phyloP scores from a whole-genome alignment of 92 coral and sea anemone genomes.

The Zoanthus sociatus region DNA sequence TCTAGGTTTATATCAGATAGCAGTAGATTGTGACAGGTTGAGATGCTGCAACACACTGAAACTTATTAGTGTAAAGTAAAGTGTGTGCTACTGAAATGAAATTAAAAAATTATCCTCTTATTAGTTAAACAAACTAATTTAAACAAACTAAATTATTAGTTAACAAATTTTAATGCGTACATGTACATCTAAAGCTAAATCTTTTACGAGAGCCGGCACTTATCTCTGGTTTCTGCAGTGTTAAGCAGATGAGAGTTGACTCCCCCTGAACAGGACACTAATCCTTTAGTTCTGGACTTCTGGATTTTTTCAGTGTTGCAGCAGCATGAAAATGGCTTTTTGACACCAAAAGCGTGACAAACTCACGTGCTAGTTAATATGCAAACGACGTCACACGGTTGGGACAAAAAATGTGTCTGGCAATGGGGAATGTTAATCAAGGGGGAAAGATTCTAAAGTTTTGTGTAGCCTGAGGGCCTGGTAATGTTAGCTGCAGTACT shows the following conservation, averaged over 20 bases:
- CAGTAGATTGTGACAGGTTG: not conserved
- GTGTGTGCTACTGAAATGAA: no score
- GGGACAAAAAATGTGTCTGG: not conserved
- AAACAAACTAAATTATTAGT: no score
- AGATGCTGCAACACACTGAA: not conserved
- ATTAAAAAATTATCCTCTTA: not conserved
- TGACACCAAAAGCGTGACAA: not conserved
- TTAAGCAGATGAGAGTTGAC: no score
- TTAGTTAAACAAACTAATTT: no score
- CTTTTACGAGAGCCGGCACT: no score
- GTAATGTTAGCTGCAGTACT: not conserved
- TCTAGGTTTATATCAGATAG: not conserved
- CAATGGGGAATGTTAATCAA: not conserved
- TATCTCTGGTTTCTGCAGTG: no score
- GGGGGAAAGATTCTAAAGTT: not conserved
- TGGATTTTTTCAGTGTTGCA: no score
- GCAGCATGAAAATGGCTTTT: not conserved
- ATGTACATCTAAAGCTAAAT: no score
- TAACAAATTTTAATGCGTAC: no score
- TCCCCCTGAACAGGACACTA: no score
- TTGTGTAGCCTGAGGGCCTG: not conserved
- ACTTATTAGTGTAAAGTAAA: no score
- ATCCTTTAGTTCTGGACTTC: not conserved
- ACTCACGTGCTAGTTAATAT: not conserved
- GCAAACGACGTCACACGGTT: not conserved